Percentiles rank a stretch among this genome's conserved stretches.
Evolutionary conservation across 2,888 invertebrate genomes (phyloP).

Genomic region (Acronicta aceris): DNA sequence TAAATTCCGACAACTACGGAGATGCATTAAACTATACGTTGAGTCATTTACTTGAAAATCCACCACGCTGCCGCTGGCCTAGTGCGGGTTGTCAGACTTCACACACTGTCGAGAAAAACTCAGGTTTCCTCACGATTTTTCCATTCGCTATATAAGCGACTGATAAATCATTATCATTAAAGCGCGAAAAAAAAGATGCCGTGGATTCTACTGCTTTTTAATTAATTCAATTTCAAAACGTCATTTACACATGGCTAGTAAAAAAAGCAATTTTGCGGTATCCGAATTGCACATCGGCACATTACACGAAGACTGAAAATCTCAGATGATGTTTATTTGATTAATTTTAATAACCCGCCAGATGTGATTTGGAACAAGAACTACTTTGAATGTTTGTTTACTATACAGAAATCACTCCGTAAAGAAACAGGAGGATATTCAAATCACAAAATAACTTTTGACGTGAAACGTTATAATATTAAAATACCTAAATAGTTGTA

Average conservation of each 20-base stretch:
- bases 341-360: slow-evolving; percentile 54
- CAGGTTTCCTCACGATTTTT: too few relatives aligned
- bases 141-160: too few relatives aligned
- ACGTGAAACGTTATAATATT: slow-evolving; percentile 24
- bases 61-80: too few relatives aligned
- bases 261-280: slow-evolving; percentile 54
- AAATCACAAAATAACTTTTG: slow-evolving; percentile 23
- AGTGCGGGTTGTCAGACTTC: too few relatives aligned
- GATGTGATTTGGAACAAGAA: slow-evolving; percentile 56
- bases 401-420: slow-evolving; percentile 47
- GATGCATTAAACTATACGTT: background rate
- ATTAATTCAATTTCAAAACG: slow-evolving; percentile 17
- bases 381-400: slow-evolving; percentile 50
- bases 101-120: too few relatives aligned
- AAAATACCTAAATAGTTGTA: slow-evolving; percentile 13
- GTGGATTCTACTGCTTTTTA: background rate
- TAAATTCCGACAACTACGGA: slow-evolving; percentile 9
- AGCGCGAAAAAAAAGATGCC: too few relatives aligned
- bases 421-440: slow-evolving; percentile 36
- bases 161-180: too few relatives aligned
- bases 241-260: slow-evolving; percentile 29
- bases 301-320: slow-evolving; percentile 23
- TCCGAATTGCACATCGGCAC: slow-evolving; percentile 37
- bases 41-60: slow-evolving; percentile 3
- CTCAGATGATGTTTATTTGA: slow-evolving; percentile 60